A percentile compares a stretch with the other conserved stretches of the same genome.
Conservation (phyloP, 2,797 vertebrate species). For the Pseudochirops corinnae region DNA sequence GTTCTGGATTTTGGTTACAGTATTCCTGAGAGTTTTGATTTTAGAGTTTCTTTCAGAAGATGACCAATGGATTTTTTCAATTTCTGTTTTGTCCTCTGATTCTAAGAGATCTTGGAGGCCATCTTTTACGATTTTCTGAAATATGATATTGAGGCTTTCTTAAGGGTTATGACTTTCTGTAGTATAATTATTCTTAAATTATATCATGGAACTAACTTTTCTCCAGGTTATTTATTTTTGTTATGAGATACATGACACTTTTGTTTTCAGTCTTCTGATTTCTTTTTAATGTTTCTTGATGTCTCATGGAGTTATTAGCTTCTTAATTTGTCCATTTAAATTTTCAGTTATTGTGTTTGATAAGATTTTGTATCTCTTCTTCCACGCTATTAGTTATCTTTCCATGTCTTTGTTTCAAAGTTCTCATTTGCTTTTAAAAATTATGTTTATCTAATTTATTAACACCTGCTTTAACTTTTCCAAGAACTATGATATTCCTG, state of each 20-base stretch:
- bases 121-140: neutral
- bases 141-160: neutral
- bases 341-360: neutral
- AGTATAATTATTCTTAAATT: neutral
- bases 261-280: neutral
- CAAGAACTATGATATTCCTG: neutral
- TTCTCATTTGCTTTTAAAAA: neutral
- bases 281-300: neutral
- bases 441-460: neutral
- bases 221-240: neutral
- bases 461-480: neutral
- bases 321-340: neutral
- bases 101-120: neutral
- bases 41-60: neutral
- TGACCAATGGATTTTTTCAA: neutral
- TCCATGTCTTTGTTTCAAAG: neutral
- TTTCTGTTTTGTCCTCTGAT: neutral
- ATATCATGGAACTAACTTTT: neutral
- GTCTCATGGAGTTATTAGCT: neutral
- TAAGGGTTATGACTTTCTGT: neutral
- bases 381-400: neutral
- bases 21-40: neutral
- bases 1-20: neutral
- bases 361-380: neutral
- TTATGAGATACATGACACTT: neutral